phyloP scores from a whole-genome alignment of 2,888 invertebrate species.

The Thecocarcelia acutangulata region DNA sequence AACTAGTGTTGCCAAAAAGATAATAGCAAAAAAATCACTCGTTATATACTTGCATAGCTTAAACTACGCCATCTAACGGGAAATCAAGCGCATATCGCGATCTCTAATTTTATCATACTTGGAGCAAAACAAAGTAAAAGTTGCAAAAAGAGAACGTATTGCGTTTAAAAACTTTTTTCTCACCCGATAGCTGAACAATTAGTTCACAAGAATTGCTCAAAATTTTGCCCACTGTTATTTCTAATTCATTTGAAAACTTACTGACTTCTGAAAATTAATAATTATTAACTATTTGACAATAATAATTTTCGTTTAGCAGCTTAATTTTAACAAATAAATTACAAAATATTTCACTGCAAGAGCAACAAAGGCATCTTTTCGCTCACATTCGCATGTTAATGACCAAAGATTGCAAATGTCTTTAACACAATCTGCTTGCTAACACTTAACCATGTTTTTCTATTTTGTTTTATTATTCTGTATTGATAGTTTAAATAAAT shows the following conservation, averaged over 20 bases:
- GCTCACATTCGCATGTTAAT: constrained; percentile 57
- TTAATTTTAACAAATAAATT: constrained; percentile 29
- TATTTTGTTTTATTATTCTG: background rate
- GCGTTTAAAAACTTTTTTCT: no score
- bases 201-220: no score
- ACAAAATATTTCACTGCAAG: constrained; percentile 22
- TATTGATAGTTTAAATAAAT: constrained; percentile 22
- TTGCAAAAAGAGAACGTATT: no score
- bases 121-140: no score
- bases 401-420: constrained; percentile 67
- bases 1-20: no score
- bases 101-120: no score
- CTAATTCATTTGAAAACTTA: background rate
- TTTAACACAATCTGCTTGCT: constrained; percentile 61
- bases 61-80: no score
- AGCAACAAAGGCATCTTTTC: constrained; percentile 14
- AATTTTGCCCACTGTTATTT: constrained; percentile 5
- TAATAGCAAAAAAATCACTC: no score
- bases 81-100: no score
- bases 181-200: no score
- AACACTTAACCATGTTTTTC: background rate
- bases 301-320: constrained; percentile 41
- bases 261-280: constrained; percentile 17
- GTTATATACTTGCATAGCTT: no score
- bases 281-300: constrained; percentile 37